Conservation (phyloP, 2,113 vertebrate species). For the Melospiza georgiana region DNA sequence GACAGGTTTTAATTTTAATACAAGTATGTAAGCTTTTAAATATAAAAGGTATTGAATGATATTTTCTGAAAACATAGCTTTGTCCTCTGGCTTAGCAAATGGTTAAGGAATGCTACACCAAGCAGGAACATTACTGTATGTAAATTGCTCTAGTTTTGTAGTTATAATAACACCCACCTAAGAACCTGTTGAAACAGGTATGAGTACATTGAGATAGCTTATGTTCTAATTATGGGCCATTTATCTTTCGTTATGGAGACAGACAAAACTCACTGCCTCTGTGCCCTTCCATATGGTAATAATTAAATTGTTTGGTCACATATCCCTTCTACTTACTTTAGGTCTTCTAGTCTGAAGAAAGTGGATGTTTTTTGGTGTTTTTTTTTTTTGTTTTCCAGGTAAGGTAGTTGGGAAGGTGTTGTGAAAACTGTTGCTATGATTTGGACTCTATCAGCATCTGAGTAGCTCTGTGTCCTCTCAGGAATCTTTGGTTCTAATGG, state of each 20-base stretch:
- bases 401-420: not conserved
- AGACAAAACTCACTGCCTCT: not conserved
- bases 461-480: not conserved
- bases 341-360: not conserved
- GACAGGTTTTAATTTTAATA: not conserved
- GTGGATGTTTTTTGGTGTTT: not conserved
- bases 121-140: not conserved
- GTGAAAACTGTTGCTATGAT: not conserved
- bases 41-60: not conserved
- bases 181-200: constrained; percentile 28
- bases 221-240: not conserved
- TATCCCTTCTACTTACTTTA: not conserved
- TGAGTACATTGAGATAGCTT: not conserved
- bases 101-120: not conserved
- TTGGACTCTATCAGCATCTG: not conserved
- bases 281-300: not conserved
- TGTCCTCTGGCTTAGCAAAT: not conserved
- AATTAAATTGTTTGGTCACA: not conserved
- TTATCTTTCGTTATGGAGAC: not conserved
- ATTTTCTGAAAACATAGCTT: not conserved
- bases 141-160: not conserved
- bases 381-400: not conserved
- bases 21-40: not conserved
- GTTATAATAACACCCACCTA: not conserved
- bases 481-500: not conserved